phyloP scores from a whole-genome alignment of 1,140 invertebrate species.

The Drosophila pachea region DNA sequence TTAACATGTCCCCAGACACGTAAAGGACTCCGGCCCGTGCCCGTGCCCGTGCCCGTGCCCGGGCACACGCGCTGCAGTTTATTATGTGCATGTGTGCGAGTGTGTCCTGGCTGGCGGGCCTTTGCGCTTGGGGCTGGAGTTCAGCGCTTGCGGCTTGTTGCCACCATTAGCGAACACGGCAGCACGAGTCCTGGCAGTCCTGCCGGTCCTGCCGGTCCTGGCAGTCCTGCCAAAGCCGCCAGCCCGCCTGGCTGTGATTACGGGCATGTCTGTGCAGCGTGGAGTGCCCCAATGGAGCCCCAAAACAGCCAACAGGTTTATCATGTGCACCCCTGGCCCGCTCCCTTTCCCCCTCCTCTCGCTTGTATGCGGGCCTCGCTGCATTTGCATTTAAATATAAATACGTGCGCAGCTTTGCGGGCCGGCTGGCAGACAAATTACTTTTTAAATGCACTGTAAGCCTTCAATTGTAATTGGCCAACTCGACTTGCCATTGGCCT shows the following conservation, averaged over 20 bases:
- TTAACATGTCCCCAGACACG: constrained; percentile 78
- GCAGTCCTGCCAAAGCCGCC: constrained; percentile 39
- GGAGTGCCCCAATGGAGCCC: constrained; percentile 6
- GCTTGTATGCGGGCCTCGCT: constrained; percentile 31
- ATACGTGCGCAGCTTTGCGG: constrained; percentile 70
- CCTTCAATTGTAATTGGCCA: constrained; percentile 74
- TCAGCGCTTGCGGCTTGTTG: constrained; percentile 76
- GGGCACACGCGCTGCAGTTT: constrained; percentile 59
- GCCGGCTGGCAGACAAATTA: constrained; percentile 75
- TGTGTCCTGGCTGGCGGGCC: constrained; percentile 20
- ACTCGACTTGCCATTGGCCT: constrained; percentile 13
- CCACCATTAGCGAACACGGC: constrained; percentile 77
- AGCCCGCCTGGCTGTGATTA: constrained; percentile 67
- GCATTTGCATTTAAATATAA: constrained; percentile 76
- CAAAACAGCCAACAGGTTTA: constrained; percentile 45
- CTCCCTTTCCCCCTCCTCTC: neutral
- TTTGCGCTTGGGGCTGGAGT: constrained; percentile 8
- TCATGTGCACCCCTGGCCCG: constrained; percentile 28
- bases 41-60: constrained; percentile 19
- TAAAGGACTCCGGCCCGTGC: constrained; percentile 44
- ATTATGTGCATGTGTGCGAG: constrained; percentile 52
- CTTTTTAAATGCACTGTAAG: constrained; percentile 78
- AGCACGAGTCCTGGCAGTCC: constrained; percentile 62
- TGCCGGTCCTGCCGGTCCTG: constrained; percentile 41
- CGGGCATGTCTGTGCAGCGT: constrained; percentile 23